Percentiles rank a stretch among this genome's conserved stretches.
phyloP scores from a whole-genome alignment of 2,797 vertebrate species.

The Gallinago solitaria region DNA sequence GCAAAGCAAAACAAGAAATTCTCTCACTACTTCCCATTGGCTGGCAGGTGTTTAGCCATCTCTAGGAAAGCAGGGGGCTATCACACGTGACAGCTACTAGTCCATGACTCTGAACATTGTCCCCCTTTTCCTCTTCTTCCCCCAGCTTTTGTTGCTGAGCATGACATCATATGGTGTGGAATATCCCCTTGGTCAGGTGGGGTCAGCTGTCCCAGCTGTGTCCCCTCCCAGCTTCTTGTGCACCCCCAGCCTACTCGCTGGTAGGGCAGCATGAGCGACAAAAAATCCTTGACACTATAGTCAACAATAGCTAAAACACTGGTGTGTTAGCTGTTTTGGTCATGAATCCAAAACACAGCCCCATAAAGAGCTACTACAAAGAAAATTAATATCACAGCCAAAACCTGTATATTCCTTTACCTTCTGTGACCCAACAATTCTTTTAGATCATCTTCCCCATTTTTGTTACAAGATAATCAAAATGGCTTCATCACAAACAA shows the following conservation, averaged over 20 bases:
- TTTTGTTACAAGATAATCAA: not conserved
- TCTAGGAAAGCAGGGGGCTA: not conserved
- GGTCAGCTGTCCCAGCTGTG: not conserved
- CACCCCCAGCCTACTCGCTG: not conserved
- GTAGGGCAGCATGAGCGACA: not conserved
- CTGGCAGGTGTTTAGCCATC: not conserved
- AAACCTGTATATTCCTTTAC: not conserved
- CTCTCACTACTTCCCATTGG: not conserved
- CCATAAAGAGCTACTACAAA: not conserved
- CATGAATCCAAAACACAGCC: not conserved
- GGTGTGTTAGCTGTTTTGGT: not conserved
- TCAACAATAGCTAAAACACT: not conserved
- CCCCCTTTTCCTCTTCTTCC: not conserved
- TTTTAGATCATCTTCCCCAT: not conserved
- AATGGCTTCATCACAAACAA: not conserved
- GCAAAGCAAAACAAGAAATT: not conserved
- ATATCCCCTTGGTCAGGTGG: not conserved
- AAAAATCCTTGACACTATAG: not conserved
- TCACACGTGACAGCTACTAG: accelerated
- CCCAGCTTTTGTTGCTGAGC: not conserved
- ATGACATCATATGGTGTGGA: accelerated
- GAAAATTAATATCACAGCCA: not conserved
- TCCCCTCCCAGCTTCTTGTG: not conserved
- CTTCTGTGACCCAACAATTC: not conserved
- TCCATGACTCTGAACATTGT: accelerated